Evolutionary conservation across 2,113 vertebrate genomes (phyloP).

Genomic region (Dasyornis broadbenti): DNA sequence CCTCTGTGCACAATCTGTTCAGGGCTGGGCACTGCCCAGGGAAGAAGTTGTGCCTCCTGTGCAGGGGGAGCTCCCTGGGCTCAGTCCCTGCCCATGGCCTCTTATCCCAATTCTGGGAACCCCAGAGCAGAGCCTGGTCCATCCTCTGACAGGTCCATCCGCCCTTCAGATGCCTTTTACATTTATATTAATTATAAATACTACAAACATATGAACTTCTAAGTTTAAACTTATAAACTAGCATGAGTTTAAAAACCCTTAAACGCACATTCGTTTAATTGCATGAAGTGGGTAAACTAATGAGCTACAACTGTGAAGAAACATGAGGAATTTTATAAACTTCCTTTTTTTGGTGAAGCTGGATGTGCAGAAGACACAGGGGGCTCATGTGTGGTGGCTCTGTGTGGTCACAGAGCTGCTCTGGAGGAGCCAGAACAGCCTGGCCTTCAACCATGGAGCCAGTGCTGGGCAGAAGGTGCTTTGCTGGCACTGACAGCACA

Average conservation of each 20-base stretch:
- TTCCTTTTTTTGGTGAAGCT: not conserved
- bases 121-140: not conserved
- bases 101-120: not conserved
- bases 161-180: not conserved
- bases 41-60: not conserved
- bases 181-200: not conserved
- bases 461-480: not conserved
- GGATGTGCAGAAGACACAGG: too few species aligned
- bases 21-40: not conserved
- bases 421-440: not conserved
- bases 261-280: not conserved
- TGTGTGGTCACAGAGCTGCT: not conserved
- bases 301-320: not conserved
- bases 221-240: not conserved
- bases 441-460: not conserved
- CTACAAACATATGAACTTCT: not conserved
- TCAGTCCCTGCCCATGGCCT: not conserved
- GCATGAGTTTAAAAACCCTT: not conserved
- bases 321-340: not conserved
- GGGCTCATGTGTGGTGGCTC: rapidly evolving
- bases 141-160: not conserved
- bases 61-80: not conserved
- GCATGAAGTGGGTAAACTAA: not conserved
- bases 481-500: not conserved
- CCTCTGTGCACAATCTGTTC: not conserved